Base-by-base conservation (phyloP, 2,113 vertebrate species). In the Onychostoma macrolepis region DNA sequence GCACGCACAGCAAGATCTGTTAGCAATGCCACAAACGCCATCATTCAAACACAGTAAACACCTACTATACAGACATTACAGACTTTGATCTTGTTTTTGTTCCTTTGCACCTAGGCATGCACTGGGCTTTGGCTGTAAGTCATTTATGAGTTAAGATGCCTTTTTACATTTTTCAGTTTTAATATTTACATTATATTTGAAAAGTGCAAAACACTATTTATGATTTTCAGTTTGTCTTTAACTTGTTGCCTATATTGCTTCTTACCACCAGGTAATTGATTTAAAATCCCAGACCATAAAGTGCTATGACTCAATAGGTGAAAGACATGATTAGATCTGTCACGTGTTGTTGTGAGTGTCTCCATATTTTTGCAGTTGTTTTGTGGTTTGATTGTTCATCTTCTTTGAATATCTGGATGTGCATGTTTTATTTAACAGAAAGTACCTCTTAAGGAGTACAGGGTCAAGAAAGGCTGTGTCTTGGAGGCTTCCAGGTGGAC, bases 381-480 rank as follows among this genome's bases (percentile, higher is more conserved):
- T 3, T 21, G 19, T 24, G 53, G 53, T 58, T 58, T 56, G 53
- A 21, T 56, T 8, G 7, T 24, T 58, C 53, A 58, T 50, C 48
- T 4, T 58, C 53, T 58, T 58, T 58, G 17, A 58, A 58, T 58
- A 58, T 58, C 53, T 58, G 2, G 6, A 58, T 58, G 7, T 58
- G 53, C 19, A 58, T 58, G 53, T 58, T 58, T 69, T 69, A 69
- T 36, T 69, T 69, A 69, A 69, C 65, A 69, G 65, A 30, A 33
- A 30, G 65, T 69, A 69, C 65, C 12, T 69, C 28, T 13, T 7
- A 15, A 69, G 24, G 65, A 69, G 65, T 6, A 69, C 65, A 69
- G 1, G 28, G 65, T 69, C 26, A 69, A 69, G 65, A 69, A n/a
- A n/a, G n/a, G n/a, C n/a, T n/a, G n/a, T n/a, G n/a, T n/a, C n/a